Base-by-base conservation (phyloP, 2,113 vertebrate genomes). In the Pitta sordida region DNA sequence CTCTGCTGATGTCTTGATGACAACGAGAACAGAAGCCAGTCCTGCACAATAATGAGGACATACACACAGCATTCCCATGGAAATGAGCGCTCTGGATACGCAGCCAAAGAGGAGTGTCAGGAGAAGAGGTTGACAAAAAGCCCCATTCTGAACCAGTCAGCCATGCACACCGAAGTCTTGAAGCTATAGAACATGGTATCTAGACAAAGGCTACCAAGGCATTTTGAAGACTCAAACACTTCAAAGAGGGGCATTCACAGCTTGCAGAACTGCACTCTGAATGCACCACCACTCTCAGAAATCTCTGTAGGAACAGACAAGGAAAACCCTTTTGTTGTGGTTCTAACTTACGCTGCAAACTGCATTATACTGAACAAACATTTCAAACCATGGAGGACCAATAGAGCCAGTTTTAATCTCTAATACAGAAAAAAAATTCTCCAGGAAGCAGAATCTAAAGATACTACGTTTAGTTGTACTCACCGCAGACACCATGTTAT, bases 61-160 rank as follows among this genome's bases (percentile, higher is more conserved):
- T 10, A 24, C 21, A 32, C 48, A 58, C 10, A 41, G 3, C 0
- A 0, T 22, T 79, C 41, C 32, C 21, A 46, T 9, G 78, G 59
- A 37, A 83, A 76, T 1, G 13, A 70, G 4, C 14, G 14, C 8
- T 49, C 46, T 21, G 56, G 21, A n/a, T 10, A 12, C 13, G 9
- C 0, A 0, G 30, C 18, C 51, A 62, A 65, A 55, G 30, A 49
- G 44, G 7, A 4, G 1, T 15, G 11, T 15, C 70, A 41, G 49
- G 30, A 85, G 18, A 80, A 20, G 43, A 83, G 37, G 30, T 9
- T 7, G 20, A 32, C 0, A 4, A 37, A 36, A 20, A 90, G 9
- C 7, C 32, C 8, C 9, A 4, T 30, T 76, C 43, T 34, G 20
- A 76, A 79, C 22, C 24, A 49, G 13, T 34, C 75, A 69, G 49